Base-by-base conservation (phyloP, 2,888 invertebrate genomes). In the Girardia tigrina region DNA sequence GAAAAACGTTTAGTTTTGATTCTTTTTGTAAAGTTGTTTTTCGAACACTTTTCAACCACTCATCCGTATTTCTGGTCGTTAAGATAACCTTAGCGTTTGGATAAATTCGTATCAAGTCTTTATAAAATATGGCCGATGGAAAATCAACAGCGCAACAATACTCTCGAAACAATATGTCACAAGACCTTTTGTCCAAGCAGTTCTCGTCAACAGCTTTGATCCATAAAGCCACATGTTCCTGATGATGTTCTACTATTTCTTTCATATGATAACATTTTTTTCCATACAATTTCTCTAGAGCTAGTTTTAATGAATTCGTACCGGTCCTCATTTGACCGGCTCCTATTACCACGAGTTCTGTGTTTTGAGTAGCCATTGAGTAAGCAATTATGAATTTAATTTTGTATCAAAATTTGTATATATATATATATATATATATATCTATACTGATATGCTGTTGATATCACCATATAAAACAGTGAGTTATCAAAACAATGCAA, bases 1-100 rank as follows among this genome's bases (percentile, higher is more conserved):
- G 2, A n/a, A n/a, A n/a, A n/a, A n/a, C n/a, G n/a, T n/a, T n/a
- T n/a, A n/a, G n/a, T n/a, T n/a, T n/a, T 6, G n/a, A 8, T 56
- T n/a, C 8, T 2, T 56, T 56, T 4, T 56, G 4, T 23, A 56
- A 20, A 2, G 56, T 71, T 71, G 71, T 71, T 2, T 71, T 4
- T 71, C 27, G 6, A 8, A 71, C 26, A 71, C 71, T 71, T 29
- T 71, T 4, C 4, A 71, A 4, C 71, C 71, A 71, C 23, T 4
- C 14, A 12, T 71, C 28, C 2, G 71, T 6, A 27, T 23, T 29
- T 27, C 71, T 27, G 2, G 28, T 29, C 4, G 71, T 28, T 2
- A 71, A n/a, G 71, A 71, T 71, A 12, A 71, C 71, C 28, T 71
- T 71, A 20, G 71, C 71, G 26, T 71, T 71, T 27, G 71, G 71